phyloP scores from a whole-genome alignment of 1,140 invertebrate species.

The Elysia chlorotica region DNA sequence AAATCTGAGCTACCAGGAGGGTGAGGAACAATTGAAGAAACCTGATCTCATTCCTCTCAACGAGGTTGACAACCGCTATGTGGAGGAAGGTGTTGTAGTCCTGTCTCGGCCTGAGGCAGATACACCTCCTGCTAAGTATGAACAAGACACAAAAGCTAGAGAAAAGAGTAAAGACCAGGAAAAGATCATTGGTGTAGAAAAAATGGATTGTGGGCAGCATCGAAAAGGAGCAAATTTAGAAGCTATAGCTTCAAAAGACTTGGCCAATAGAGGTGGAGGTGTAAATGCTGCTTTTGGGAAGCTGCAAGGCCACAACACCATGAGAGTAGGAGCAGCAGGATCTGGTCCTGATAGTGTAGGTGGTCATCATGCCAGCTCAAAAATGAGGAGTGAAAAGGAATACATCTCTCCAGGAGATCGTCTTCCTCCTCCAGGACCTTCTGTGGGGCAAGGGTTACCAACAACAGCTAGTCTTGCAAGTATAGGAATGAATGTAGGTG shows the following conservation, averaged over 20 bases:
- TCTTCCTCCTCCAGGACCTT: slow-evolving; percentile 18
- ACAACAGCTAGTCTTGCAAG: background rate
- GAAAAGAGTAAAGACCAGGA: slow-evolving; percentile 19
- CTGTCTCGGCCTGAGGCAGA: slow-evolving; percentile 32
- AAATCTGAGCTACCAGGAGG: slow-evolving; percentile 53
- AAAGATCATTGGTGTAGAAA: slow-evolving; percentile 11
- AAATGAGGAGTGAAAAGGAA: no score
- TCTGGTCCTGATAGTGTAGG: background rate
- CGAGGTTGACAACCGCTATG: slow-evolving; percentile 49
- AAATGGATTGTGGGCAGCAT: slow-evolving; percentile 6
- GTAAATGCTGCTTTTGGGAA: slow-evolving; percentile 2
- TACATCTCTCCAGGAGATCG: slow-evolving; percentile 21
- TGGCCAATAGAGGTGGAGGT: background rate
- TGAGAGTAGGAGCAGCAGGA: background rate
- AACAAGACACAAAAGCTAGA: slow-evolving; percentile 41
- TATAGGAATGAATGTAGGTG: background rate
- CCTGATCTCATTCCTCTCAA: slow-evolving; percentile 33
- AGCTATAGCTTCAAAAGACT: slow-evolving; percentile 8
- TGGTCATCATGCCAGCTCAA: background rate
- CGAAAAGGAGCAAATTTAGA: slow-evolving; percentile 10
- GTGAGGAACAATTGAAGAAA: slow-evolving; percentile 45
- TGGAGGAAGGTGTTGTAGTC: slow-evolving; percentile 48
- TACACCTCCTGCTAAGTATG: slow-evolving; percentile 45
- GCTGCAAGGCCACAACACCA: background rate
- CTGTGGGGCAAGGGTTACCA: slow-evolving; percentile 4